These are phyloP conservation scores for Aspidoscelis tigris DNA, from an alignment of 2,113 vertebrate species.

Conservation along the genomic window DNA sequence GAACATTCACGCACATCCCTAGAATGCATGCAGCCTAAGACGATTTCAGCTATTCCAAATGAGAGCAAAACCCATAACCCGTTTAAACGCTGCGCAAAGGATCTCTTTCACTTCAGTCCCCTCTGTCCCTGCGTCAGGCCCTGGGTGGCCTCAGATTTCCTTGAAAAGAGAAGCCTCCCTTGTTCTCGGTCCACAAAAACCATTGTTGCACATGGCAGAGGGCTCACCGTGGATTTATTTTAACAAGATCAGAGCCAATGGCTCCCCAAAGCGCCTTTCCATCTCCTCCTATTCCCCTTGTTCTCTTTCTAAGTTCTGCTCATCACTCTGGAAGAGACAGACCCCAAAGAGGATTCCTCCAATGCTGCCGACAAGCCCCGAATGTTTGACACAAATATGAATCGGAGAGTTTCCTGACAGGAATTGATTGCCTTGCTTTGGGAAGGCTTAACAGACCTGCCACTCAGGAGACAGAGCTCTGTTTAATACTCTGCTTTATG, in stretches of 20 bases:
- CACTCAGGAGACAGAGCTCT: slow-evolving; percentile 60
- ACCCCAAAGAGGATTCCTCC: slow-evolving; percentile 53
- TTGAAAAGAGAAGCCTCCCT: no score
- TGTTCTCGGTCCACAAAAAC: no score
- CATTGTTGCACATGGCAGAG: slow-evolving; percentile 22
- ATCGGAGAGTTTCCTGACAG: slow-evolving; percentile 69
- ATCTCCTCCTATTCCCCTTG: background rate
- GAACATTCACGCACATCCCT: no score
- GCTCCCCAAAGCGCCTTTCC: slow-evolving; percentile 55
- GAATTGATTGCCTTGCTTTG: slow-evolving; percentile 58
- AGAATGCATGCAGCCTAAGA: no score
- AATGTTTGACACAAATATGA: slow-evolving; percentile 70
- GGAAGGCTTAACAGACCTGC: slow-evolving; percentile 69
- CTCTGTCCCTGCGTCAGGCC: no score
- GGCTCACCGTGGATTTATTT: slow-evolving; percentile 50
- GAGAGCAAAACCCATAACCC: no score
- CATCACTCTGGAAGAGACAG: slow-evolving; percentile 62
- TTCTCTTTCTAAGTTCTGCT: slow-evolving; percentile 40
- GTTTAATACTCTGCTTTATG: slow-evolving; percentile 65
- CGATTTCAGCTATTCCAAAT: no score
- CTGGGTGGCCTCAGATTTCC: no score
- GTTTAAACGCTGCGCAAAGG: no score
- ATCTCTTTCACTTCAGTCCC: no score
- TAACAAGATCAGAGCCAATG: slow-evolving; percentile 49
- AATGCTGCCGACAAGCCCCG: slow-evolving; percentile 57